phyloP scores from a whole-genome alignment of 2,888 invertebrate species.

The Papilio gigon region DNA sequence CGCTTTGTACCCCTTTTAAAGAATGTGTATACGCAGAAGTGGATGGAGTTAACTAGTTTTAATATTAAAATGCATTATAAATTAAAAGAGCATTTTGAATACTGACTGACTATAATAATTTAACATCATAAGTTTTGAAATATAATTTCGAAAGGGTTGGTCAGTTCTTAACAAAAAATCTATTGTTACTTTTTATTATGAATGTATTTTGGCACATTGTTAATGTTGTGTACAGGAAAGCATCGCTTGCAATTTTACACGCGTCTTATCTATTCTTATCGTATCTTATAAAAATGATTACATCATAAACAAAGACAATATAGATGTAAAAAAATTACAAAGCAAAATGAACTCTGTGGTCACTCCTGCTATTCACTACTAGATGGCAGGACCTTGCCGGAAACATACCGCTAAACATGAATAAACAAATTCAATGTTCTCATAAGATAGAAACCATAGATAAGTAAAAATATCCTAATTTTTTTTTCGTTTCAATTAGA shows the following conservation, averaged over 20 bases:
- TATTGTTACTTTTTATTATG: slow-evolving; percentile 61
- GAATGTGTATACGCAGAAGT: no score
- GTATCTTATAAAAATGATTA: no score
- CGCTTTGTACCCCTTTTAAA: no score
- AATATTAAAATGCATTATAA: no score
- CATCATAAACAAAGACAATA: no score
- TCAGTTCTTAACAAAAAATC: slow-evolving; percentile 60
- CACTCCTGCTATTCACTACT: slow-evolving; percentile 32
- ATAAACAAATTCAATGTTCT: neutral
- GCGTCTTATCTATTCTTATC: slow-evolving; percentile 63
- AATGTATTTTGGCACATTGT: slow-evolving; percentile 66
- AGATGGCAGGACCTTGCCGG: slow-evolving; percentile 28
- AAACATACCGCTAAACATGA: neutral
- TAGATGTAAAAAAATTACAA: neutral
- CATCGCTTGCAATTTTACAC: slow-evolving; percentile 70
- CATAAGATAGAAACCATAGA: neutral
- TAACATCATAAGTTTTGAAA: no score
- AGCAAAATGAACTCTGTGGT: neutral
- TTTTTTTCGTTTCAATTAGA: no score
- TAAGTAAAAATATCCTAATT: no score
- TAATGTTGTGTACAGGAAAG: slow-evolving; percentile 71
- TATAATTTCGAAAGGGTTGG: slow-evolving; percentile 67
- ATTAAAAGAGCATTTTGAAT: no score
- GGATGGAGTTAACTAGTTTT: no score
- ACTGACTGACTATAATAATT: no score